phyloP scores from a whole-genome alignment of 2,113 vertebrate genomes.

The Grallaria varia region DNA sequence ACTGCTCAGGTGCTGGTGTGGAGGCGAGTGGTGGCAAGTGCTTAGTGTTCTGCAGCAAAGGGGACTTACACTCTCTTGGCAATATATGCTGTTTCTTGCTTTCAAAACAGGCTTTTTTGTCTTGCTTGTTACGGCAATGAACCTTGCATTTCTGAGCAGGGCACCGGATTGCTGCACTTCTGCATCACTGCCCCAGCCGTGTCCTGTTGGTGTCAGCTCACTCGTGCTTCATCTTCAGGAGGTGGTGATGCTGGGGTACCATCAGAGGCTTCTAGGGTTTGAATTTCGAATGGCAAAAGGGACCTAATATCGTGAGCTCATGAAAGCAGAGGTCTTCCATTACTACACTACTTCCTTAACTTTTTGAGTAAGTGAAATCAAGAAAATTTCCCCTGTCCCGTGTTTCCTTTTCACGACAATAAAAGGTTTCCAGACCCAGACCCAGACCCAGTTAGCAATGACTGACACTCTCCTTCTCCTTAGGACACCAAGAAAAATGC shows the following conservation, averaged over 20 bases:
- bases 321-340: neutral
- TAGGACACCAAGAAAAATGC: neutral
- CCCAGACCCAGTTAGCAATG: neutral
- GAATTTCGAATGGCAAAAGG: neutral
- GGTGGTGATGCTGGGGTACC: neutral
- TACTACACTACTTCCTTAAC: neutral
- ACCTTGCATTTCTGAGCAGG: neutral
- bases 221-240: neutral
- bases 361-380: neutral
- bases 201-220: accelerated
- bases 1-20: neutral
- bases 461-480: neutral
- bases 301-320: accelerated
- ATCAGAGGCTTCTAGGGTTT: neutral
- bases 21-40: accelerated
- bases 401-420: neutral
- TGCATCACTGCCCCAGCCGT: neutral
- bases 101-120: neutral
- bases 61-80: neutral
- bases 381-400: neutral
- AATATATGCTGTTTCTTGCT: neutral
- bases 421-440: neutral
- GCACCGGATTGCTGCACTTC: neutral
- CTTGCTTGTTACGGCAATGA: neutral
- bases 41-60: neutral